Base-by-base conservation (phyloP, 1,140 invertebrate genomes). In the Polyergus mexicanus region DNA sequence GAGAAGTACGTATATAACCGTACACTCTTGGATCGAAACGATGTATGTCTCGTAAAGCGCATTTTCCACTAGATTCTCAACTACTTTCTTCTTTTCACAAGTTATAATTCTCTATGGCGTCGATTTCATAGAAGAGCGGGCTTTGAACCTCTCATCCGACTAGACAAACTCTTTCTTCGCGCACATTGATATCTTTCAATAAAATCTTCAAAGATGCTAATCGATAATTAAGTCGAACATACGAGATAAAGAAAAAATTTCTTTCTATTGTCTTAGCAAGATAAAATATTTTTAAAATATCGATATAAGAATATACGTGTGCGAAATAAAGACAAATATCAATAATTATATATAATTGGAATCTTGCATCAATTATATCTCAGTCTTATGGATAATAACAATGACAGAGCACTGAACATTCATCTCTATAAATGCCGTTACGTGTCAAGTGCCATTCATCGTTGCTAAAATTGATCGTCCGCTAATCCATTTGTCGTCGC, bases 41-140 rank as follows among this genome's bases (percentile, higher is more conserved):
- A 85, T 81, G 84, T 81, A 78, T 81, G 65, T 69, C 84, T 81
- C 76, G 54, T 85, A 85, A 85, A 85, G 84, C 77, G 84, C 84
- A 81, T 68, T 85, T 85, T 69, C 75, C 25, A 85, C 84, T 83
- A 68, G 74, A 83, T 83, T 83, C 78, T 62, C 78, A 74, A 83
- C 54, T 85, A 68, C 22, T 25, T 85, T 56, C 41, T 68, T 68
- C 47, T 58, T 51, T 38, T 68, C 51, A 13, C 35, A 35, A 80
- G 62, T 85, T 47, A 85, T 80, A 85, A 81, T 78, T 63, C 38
- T 60, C 38, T 44, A 38, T 25, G 38, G 25, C 22, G 6, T 25
- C 8, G 54, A 28, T 28, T 35, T 51, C 38, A 51, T 1, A 74
- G 60, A 74, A 74, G 28, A 62, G 22, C 22, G 54, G 11, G 78